Percentiles rank a stretch among this genome's conserved stretches.
These are phyloP conservation scores for Illadopsis cleaveri DNA, from an alignment of 2,113 vertebrate genomes.

Conservation along the genomic window DNA sequence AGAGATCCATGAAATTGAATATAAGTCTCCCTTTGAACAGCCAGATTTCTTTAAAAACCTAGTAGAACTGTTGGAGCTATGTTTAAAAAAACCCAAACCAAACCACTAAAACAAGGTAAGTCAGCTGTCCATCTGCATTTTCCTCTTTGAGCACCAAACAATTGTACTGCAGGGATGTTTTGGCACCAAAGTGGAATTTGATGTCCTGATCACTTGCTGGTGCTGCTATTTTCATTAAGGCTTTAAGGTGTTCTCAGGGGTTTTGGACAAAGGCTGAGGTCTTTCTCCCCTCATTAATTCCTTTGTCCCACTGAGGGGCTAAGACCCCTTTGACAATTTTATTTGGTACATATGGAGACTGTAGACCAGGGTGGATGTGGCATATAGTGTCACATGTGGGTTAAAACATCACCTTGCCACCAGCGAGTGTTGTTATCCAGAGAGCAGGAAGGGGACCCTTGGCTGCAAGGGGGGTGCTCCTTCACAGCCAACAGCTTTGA, in stretches of 20 bases:
- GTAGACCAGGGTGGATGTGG: background rate
- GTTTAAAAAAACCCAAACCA: background rate
- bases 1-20: background rate
- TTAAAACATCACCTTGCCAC: background rate
- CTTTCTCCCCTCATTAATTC: background rate
- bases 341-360: fast-evolving
- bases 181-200: background rate
- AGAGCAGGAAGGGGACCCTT: background rate
- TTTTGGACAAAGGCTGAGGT: background rate
- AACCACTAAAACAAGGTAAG: background rate
- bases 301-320: background rate
- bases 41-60: background rate
- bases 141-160: background rate
- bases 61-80: background rate
- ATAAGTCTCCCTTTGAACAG: background rate
- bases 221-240: background rate
- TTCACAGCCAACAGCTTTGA: background rate
- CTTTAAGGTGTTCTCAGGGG: background rate
- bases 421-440: no score
- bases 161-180: background rate
- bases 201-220: background rate
- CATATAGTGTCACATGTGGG: background rate
- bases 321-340: background rate
- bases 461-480: background rate
- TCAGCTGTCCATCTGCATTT: background rate